phyloP scores from a whole-genome alignment of 2,113 vertebrate species.

The Eurystomus gularis region DNA sequence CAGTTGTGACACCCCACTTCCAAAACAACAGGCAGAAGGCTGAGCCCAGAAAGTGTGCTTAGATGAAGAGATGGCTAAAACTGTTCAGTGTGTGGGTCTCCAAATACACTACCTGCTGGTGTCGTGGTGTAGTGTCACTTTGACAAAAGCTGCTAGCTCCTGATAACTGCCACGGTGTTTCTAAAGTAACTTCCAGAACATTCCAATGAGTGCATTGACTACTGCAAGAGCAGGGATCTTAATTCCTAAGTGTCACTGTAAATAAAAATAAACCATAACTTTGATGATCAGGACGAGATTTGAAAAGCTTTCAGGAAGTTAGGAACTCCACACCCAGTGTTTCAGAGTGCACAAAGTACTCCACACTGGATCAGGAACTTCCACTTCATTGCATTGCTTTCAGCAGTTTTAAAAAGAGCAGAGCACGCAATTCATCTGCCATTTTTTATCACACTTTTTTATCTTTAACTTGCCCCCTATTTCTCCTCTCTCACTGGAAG shows the following conservation, averaged over 20 bases:
- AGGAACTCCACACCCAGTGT: background rate
- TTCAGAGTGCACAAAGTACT: background rate
- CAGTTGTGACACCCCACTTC: background rate
- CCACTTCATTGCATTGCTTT: background rate
- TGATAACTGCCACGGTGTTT: background rate
- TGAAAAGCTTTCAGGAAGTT: background rate
- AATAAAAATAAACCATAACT: background rate
- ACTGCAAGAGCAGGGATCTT: background rate
- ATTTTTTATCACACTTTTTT: background rate
- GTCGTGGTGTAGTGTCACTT: accelerated
- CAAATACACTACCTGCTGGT: background rate
- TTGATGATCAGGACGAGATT: background rate
- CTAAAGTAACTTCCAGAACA: background rate
- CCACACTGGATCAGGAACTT: background rate
- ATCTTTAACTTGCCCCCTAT: background rate
- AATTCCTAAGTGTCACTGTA: background rate
- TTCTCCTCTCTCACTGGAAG: background rate
- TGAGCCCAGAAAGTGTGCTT: background rate
- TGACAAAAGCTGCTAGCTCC: background rate
- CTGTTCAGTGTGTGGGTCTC: background rate
- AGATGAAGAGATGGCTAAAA: background rate
- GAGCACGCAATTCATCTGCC: background rate
- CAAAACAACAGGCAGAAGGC: background rate
- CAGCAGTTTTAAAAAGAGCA: background rate
- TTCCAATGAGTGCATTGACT: background rate